These are phyloP conservation scores for Phenacoccus solenopsis DNA, from an alignment of 1,140 invertebrate species.

Conservation along the genomic window DNA sequence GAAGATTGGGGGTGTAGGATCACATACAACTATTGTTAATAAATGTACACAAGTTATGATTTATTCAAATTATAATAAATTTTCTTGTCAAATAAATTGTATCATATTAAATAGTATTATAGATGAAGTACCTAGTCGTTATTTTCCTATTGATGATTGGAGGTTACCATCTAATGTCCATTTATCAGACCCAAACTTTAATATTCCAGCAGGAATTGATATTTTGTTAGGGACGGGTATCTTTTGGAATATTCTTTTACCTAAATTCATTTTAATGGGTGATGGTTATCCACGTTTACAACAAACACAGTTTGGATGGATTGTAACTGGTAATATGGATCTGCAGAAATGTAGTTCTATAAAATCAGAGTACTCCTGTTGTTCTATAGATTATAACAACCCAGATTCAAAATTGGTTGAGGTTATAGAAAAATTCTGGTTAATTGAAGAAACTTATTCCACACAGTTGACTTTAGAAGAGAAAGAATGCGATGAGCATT, in stretches of 20 bases:
- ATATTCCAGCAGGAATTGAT: neutral
- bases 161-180: neutral
- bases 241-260: neutral
- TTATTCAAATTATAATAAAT: neutral
- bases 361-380: neutral
- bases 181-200: neutral
- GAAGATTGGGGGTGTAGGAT: neutral
- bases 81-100: neutral
- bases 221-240: neutral
- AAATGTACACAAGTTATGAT: neutral
- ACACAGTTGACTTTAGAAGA: neutral
- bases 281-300: neutral
- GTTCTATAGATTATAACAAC: neutral
- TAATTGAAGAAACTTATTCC: neutral
- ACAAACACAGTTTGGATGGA: neutral
- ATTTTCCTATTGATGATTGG: neutral
- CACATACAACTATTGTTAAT: neutral
- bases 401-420: too few relatives aligned
- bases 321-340: neutral
- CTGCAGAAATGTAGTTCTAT: neutral
- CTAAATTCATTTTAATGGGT: neutral
- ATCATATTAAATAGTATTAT: neutral
- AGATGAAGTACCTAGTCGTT: neutral
- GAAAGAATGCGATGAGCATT: neutral
- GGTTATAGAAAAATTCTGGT: neutral